These are phyloP conservation scores for Neomonachus schauinslandi DNA, from an alignment of 2,113 vertebrate species.

Conservation along the genomic window DNA sequence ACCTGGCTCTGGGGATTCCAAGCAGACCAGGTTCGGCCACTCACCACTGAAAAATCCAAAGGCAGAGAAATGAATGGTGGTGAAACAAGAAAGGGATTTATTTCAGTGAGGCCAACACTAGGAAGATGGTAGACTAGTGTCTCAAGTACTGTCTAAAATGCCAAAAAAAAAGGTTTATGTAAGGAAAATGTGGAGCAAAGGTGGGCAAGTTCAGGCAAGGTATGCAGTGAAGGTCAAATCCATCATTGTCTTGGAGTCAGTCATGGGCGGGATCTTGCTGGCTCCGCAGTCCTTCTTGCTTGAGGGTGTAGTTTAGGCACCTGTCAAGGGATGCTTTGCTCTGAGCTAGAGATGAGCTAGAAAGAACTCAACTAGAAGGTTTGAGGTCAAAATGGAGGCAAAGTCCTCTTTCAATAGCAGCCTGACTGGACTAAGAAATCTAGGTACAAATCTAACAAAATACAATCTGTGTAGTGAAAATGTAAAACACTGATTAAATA, in stretches of 20 bases:
- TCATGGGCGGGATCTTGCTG: not conserved
- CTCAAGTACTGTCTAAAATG: not conserved
- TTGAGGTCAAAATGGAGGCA: not conserved
- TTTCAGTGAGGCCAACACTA: not conserved
- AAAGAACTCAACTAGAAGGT: not conserved
- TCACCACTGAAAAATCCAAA: not conserved
- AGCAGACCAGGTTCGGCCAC: not conserved
- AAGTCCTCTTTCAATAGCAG: not conserved
- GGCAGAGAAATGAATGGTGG: not conserved
- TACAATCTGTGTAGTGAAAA: not conserved
- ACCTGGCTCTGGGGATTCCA: not conserved
- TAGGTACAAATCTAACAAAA: not conserved
- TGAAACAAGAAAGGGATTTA: not conserved
- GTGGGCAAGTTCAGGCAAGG: not conserved
- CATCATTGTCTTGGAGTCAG: not conserved
- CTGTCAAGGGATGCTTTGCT: not conserved
- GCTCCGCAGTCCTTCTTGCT: not conserved
- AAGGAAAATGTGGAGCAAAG: not conserved
- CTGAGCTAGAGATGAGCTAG: not conserved
- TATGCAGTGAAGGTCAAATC: not conserved
- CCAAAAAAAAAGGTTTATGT: not conserved
- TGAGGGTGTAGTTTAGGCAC: not conserved
- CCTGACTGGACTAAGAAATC: not conserved
- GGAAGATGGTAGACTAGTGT: not conserved
- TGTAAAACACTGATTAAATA: not conserved